These are phyloP conservation scores for Vimba vimba DNA, from an alignment of 2,113 vertebrate genomes.

Conservation along the genomic window DNA sequence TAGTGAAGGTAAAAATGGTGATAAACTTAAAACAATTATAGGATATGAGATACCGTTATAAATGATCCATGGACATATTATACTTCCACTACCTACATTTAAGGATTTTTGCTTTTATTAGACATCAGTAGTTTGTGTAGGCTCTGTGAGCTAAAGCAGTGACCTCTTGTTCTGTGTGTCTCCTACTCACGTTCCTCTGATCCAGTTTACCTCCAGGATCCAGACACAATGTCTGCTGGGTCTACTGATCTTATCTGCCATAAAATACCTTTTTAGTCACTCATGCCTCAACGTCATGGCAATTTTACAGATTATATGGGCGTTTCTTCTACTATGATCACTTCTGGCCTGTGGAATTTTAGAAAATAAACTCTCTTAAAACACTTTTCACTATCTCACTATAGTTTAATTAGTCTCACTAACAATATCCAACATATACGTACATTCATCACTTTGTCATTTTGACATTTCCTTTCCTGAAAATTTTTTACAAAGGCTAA, in stretches of 20 bases:
- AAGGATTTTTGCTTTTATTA: background rate
- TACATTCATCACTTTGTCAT: background rate
- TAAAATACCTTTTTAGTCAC: background rate
- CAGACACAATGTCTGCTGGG: conserved; percentile 4
- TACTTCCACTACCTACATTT: background rate
- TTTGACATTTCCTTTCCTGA: background rate
- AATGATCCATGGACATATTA: background rate
- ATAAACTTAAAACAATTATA: too few species aligned
- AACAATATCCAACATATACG: background rate
- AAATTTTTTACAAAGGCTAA: background rate
- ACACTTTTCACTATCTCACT: background rate
- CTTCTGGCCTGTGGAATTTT: background rate
- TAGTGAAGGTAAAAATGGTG: background rate
- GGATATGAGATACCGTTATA: too few species aligned
- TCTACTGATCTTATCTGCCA: background rate
- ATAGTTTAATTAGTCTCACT: background rate
- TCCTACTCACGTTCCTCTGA: conserved; percentile 6
- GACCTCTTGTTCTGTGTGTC: background rate
- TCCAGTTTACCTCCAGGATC: conserved; percentile 11
- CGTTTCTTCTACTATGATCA: background rate
- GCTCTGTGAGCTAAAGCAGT: background rate
- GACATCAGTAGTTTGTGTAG: background rate
- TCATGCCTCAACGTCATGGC: background rate
- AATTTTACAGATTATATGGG: background rate
- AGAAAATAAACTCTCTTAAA: background rate